Conservation (phyloP, 2,113 vertebrate genomes). For the Gopherus evgoodei region DNA sequence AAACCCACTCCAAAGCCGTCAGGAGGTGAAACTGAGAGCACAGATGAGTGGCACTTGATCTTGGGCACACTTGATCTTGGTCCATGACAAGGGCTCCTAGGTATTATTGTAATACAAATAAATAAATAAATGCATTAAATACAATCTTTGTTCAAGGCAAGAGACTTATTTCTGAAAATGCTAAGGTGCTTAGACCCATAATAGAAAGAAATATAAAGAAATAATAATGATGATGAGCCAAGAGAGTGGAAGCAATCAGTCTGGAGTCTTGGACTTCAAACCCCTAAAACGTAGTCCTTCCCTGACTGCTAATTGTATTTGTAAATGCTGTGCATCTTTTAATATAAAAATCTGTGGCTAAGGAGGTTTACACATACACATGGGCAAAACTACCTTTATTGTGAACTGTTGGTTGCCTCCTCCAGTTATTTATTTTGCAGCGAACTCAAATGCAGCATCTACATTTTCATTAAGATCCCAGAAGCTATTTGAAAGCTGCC, state of each 20-base stretch:
- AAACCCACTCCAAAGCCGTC: not conserved
- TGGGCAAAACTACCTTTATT: not conserved
- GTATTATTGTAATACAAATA: not conserved
- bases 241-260: not conserved
- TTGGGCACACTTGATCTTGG: rapidly evolving
- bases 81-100: not conserved
- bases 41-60: not conserved
- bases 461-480: not conserved
- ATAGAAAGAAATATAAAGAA: not conserved
- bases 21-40: not conserved
- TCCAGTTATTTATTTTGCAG: not conserved
- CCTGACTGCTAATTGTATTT: not conserved
- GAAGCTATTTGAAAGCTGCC: not conserved
- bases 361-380: not conserved
- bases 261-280: not conserved
- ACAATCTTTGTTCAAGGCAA: not conserved
- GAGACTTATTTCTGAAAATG: rapidly evolving
- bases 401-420: not conserved
- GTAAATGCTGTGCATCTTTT: not conserved
- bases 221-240: not conserved
- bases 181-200: not conserved
- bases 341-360: not conserved
- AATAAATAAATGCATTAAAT: too few species aligned
- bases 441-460: not conserved
- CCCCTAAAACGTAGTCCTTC: not conserved